phyloP scores from a whole-genome alignment of 92 coral and sea anemone genomes.

The Micromussa lordhowensis region DNA sequence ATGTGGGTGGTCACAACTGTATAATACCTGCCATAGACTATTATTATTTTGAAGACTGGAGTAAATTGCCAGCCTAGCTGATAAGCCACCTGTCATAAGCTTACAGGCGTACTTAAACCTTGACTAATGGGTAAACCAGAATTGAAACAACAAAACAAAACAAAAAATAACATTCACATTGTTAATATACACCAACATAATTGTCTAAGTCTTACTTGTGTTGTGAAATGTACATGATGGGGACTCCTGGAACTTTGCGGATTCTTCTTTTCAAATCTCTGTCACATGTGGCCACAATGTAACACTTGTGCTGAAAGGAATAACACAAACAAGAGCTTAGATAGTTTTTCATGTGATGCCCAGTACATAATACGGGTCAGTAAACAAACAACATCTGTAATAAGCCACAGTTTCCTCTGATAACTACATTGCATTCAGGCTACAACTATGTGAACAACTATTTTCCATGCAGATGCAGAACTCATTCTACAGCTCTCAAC shows the following conservation, averaged over 20 bases:
- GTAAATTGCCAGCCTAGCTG: too few relatives aligned
- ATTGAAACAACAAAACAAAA: too few relatives aligned
- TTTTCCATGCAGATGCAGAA: not conserved
- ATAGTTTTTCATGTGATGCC: not conserved
- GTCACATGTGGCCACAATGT: slow-evolving; percentile 97
- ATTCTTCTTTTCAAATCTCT: slow-evolving; percentile 96
- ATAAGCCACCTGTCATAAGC: too few relatives aligned
- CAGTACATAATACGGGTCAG: not conserved
- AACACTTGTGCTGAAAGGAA: slow-evolving; percentile 89
- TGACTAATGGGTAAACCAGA: too few relatives aligned
- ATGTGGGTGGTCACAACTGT: too few relatives aligned
- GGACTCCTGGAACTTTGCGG: slow-evolving; percentile 96
- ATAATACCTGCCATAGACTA: too few relatives aligned
- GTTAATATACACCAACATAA: not conserved
- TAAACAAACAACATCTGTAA: not conserved
- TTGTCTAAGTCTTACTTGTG: slow-evolving; percentile 69
- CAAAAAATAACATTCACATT: too few relatives aligned
- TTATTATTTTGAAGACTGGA: too few relatives aligned
- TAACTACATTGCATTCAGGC: too few relatives aligned
- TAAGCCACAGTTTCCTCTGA: too few relatives aligned
- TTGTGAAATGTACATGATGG: slow-evolving; percentile 97
- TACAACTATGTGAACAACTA: too few relatives aligned
- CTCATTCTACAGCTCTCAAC: not conserved
- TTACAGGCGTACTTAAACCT: too few relatives aligned
- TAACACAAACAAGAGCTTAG: not conserved